Base-by-base conservation (phyloP, 64 coral and sea anemone species). In the Stichodactyla helianthus region DNA sequence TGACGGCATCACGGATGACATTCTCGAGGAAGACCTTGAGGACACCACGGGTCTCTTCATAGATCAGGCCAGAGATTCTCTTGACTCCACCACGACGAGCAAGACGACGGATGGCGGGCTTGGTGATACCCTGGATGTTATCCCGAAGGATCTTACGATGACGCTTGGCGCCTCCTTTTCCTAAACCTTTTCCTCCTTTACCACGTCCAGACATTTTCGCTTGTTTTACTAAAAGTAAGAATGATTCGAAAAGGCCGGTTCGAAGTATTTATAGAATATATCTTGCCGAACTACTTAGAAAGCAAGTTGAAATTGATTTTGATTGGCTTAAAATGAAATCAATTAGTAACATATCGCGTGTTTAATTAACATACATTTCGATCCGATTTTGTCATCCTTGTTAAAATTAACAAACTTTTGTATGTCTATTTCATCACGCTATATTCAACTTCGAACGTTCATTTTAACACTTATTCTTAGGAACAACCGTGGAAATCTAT, bases 71-170 rank as follows among this genome's bases (percentile, higher is more conserved):
- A 35, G 89, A 91, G 57, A 91, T 91, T 22, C 89, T 31, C 84
- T 91, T 91, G 56, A 91, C 89, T 12, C 89, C 89, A 28, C 89
- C 84, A 83, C 84, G 51, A 22, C 89, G 63, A 52, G 89, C 84
- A 25, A 91, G 83, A 26, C 89, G 89, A 86, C 89, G 77, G n/a
- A 91, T 91, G 10, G 89, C 89, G 23, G 89, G 89, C 83, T 91
- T 91, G 22, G 89, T 91, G 31, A 91, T 91, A 1, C 89, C 89
- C 27, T 91, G 89, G 25, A 91, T 91, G 77, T 91, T 91, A n/a
- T 91, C 89, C 20, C 89, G 83, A 50, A 91, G 84, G 50, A 91
- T 91, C 83, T 91, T 91, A 53, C 89, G 74, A 55, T 91, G 89
- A 44, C 89, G 74, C 60, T 91, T 91, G 6, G 89, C 89, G 17